A percentile compares a stretch with the other conserved stretches of the same genome.
Conservation (phyloP, 2,113 vertebrate genomes). For the Oceanites oceanicus region DNA sequence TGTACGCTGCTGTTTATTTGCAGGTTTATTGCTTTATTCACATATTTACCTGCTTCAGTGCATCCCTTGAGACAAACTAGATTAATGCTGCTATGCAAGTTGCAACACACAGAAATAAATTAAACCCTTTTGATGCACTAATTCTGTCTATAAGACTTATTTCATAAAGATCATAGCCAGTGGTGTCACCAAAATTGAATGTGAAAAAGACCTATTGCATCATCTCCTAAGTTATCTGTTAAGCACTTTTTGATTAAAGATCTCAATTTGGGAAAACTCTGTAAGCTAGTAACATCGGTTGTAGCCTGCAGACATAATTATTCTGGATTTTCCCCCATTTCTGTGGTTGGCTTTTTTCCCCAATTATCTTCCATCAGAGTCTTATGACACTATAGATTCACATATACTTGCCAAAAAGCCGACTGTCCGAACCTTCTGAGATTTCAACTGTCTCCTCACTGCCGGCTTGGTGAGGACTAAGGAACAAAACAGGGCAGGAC, state of each 20-base stretch:
- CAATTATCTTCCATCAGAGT: neutral
- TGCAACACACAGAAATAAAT: neutral
- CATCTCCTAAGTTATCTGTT: neutral
- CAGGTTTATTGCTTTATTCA: neutral
- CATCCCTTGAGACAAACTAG: neutral
- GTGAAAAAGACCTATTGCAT: neutral
- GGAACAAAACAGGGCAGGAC: neutral
- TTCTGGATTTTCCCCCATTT: neutral
- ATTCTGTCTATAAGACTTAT: neutral
- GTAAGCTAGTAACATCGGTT: neutral
- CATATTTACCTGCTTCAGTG: neutral
- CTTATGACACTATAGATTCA: neutral
- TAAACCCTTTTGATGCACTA: neutral
- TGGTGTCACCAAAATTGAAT: neutral
- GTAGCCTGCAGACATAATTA: neutral
- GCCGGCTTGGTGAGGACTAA: neutral
- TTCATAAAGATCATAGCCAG: neutral
- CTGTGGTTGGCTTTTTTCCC: neutral
- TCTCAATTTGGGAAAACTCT: neutral
- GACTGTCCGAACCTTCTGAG: neutral
- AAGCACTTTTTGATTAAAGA: neutral
- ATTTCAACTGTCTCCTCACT: neutral
- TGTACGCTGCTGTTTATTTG: neutral
- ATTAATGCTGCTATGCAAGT: neutral
- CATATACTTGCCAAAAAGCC: neutral